phyloP scores from a whole-genome alignment of 2,113 vertebrate species.

The Anolis sagrei region DNA sequence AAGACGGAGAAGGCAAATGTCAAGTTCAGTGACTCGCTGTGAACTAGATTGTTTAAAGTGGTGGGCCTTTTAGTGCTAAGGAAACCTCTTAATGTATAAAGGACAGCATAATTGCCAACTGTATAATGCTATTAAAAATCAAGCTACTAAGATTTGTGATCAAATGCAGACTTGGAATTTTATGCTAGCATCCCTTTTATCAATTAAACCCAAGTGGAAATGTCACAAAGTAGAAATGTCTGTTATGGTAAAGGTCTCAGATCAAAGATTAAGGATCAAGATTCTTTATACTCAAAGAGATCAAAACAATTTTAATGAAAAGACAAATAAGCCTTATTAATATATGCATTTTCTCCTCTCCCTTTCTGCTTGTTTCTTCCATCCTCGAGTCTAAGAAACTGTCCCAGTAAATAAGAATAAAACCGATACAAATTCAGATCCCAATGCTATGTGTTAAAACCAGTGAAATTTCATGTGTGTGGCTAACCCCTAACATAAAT shows the following conservation, averaged over 20 bases:
- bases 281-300: constrained; percentile 33
- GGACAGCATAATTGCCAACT: constrained; percentile 68
- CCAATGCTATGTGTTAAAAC: neutral
- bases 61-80: constrained; percentile 72
- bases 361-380: neutral
- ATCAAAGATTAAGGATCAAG: constrained; percentile 57
- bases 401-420: neutral
- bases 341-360: neutral
- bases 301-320: constrained; percentile 44
- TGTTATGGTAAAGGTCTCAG: constrained; percentile 46
- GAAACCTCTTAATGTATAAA: constrained; percentile 69
- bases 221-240: constrained; percentile 54
- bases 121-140: constrained; percentile 72
- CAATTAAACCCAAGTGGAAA: constrained; percentile 67
- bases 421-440: neutral
- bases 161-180: constrained; percentile 58
- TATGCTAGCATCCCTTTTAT: constrained; percentile 45
- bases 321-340: constrained; percentile 30
- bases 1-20: constrained; percentile 70
- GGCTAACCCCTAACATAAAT: no score
- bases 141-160: constrained; percentile 72
- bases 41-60: constrained; percentile 75
- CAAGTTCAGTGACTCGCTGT: constrained; percentile 79
- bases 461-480: neutral
- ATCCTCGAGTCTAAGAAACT: neutral